These are phyloP conservation scores for Callinectes sapidus DNA, from an alignment of 2,888 invertebrate genomes.

Conservation along the genomic window DNA sequence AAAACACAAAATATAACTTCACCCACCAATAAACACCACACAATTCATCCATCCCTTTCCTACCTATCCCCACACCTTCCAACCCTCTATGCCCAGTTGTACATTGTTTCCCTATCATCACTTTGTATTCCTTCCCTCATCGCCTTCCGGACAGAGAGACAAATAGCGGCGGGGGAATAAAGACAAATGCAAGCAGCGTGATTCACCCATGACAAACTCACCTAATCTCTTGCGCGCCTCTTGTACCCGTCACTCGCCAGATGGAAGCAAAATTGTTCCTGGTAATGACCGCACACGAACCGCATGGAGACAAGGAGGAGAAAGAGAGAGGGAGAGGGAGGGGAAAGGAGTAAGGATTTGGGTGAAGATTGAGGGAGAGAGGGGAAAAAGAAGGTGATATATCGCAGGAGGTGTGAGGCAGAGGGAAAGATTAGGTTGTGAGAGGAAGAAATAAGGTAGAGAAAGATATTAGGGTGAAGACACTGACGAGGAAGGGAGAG, in stretches of 20 bases:
- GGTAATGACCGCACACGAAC: neutral
- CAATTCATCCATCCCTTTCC: too few species aligned
- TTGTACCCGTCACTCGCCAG: neutral
- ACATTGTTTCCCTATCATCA: neutral
- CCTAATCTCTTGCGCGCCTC: neutral
- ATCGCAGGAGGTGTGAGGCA: neutral
- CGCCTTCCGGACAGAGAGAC: neutral
- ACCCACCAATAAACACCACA: neutral
- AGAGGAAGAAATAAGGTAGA: conserved; percentile 11
- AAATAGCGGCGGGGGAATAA: neutral
- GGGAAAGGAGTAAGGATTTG: neutral
- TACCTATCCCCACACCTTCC: neutral
- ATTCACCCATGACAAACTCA: conserved; percentile 19
- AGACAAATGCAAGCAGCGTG: neutral
- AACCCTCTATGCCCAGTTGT: neutral
- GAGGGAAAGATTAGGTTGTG: conserved; percentile 3
- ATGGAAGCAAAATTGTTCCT: conserved; percentile 13
- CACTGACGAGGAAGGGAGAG: neutral
- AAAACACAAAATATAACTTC: neutral
- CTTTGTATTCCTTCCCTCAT: too few species aligned
- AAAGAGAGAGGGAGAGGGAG: neutral
- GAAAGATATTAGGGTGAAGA: neutral
- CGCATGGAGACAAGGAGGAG: neutral
- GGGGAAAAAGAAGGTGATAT: neutral
- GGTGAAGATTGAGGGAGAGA: neutral